These are phyloP conservation scores for Chaenogobius annularis DNA, from an alignment of 2,113 vertebrate species.

Conservation along the genomic window DNA sequence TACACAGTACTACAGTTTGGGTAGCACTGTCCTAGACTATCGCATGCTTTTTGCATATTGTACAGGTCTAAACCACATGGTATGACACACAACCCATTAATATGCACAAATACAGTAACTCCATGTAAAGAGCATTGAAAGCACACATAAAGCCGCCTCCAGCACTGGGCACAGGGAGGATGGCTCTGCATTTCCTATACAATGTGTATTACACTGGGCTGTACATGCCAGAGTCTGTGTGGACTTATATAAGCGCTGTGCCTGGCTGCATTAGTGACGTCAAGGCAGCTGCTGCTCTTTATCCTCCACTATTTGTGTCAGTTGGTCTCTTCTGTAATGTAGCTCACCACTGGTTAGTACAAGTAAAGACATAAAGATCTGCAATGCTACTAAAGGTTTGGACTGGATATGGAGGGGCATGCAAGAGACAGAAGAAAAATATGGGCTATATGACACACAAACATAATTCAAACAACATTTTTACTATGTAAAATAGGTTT, in stretches of 20 bases:
- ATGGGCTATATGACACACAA: background rate
- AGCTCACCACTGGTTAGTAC: slow-evolving; percentile 32
- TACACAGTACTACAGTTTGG: no score
- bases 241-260: slow-evolving; percentile 59
- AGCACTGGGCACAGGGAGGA: slow-evolving; percentile 39
- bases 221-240: slow-evolving; percentile 28
- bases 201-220: slow-evolving; percentile 46
- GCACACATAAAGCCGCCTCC: slow-evolving; percentile 41
- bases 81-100: slow-evolving; percentile 27
- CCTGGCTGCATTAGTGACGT: slow-evolving; percentile 55
- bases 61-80: background rate
- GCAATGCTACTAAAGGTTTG: slow-evolving; percentile 19
- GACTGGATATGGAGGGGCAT: background rate
- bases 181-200: slow-evolving; percentile 25
- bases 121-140: slow-evolving; percentile 44
- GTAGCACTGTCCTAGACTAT: background rate
- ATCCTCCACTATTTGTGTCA: slow-evolving; percentile 56
- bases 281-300: slow-evolving; percentile 52
- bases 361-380: slow-evolving; percentile 26
- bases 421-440: background rate
- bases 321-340: slow-evolving; percentile 49
- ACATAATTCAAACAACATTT: background rate
- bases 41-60: background rate
- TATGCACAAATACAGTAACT: slow-evolving; percentile 15
- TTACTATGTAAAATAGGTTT: background rate